Base-by-base conservation (phyloP, 2,797 vertebrate species). In the Loris lydekkerianus region DNA sequence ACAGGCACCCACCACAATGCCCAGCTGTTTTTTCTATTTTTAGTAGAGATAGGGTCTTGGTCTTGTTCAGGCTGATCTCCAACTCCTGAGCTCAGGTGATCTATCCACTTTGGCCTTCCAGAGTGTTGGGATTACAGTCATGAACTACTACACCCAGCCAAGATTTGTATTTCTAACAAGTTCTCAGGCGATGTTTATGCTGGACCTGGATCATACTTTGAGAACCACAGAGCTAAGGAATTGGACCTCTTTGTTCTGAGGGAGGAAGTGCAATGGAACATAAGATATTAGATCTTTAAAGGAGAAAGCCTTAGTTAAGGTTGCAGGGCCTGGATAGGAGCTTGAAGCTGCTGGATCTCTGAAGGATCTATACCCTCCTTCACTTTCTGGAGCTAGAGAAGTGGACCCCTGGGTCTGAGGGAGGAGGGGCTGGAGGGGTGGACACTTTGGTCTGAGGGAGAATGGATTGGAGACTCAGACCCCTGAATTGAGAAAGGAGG, bases 401-500 rank as follows among this genome's bases (percentile, higher is more conserved):
- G 49, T 8, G 49, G 37, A 17, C 3, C 2, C 31, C 17, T 13
- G 10, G 46, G 10, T n/a, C 49, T 46, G 40, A 70, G 56, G 49
- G 4, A 15, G 13, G 53, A 80, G n/a, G 49, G 49, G 11, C 76
- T 37, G 43, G 40, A 25, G 40, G 11, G 10, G 37, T 4, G 5
- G 9, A 53, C 15, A 3, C n/a, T 20, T 7, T 11, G 40, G n/a
- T 49, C 25, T 58, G 18, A 17, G 76, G n/a, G 63, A n/a, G 34
- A 18, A 23, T 49, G 10, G 6, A 2, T 4, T 2, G 40, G 56
- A 34, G 14, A 1, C 0, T 20, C 14, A 53, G 53, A 58, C n/a
- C 5, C 77, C 53, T 21, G 53, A n/a, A 10, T 1, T 29, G 34
- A 8, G 34, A 14, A 8, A 25, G 34, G 20, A 10, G 3, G n/a